Conservation (phyloP, 2,888 invertebrate genomes). For the Orgyia antiqua region DNA sequence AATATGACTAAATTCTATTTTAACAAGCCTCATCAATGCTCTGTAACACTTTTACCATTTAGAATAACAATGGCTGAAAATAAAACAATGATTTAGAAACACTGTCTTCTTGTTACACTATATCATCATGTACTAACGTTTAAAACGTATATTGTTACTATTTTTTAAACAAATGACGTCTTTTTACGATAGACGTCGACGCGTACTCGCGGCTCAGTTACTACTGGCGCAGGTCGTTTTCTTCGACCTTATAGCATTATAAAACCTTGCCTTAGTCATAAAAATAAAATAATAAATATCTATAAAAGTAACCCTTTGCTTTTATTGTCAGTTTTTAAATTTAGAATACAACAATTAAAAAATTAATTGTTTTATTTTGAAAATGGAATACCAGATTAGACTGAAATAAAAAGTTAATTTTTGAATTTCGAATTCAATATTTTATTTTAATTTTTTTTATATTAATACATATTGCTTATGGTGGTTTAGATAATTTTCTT, state of each 20-base stretch:
- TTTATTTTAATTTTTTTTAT: background rate
- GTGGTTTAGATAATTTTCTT: slow-evolving; percentile 7
- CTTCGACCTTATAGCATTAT: slow-evolving; percentile 43
- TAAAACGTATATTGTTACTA: slow-evolving; percentile 40
- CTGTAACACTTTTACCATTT: slow-evolving; percentile 28
- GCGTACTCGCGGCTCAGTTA: slow-evolving; percentile 49
- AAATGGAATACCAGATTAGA: no score
- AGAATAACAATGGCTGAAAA: slow-evolving; percentile 19
- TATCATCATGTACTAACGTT: slow-evolving; percentile 45
- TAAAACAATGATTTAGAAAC: slow-evolving; percentile 33
- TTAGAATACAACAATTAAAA: no score
- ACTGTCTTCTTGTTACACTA: slow-evolving; percentile 39
- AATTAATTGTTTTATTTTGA: no score
- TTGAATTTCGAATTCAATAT: background rate
- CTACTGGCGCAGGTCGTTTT: slow-evolving; percentile 59
- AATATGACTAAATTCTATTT: slow-evolving; percentile 35
- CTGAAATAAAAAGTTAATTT: background rate
- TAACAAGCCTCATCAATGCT: slow-evolving; percentile 49
- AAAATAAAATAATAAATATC: slow-evolving; percentile 6
- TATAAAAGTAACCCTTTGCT: no score
- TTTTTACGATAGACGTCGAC: slow-evolving; percentile 50
- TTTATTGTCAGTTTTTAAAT: no score
- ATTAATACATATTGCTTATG: slow-evolving; percentile 1
- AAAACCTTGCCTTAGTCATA: slow-evolving; percentile 33
- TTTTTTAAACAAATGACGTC: slow-evolving; percentile 38